Conservation (phyloP, 2,888 invertebrate species). For the Andricus curvator region DNA sequence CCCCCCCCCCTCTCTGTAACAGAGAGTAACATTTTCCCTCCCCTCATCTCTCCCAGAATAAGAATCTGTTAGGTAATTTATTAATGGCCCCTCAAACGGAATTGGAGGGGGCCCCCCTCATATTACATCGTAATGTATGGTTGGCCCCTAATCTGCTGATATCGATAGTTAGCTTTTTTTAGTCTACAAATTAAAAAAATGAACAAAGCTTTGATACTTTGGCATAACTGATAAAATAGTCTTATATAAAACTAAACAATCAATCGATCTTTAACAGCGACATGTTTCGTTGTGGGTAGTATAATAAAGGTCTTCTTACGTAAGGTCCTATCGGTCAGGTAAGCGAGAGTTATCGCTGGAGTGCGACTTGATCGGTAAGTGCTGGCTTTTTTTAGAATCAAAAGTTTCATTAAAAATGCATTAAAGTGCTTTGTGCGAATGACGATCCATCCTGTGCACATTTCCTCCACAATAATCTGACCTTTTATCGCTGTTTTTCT, state of each 20-base stretch:
- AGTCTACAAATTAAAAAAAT: too few species aligned
- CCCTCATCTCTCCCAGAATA: too few species aligned
- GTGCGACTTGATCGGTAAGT: constrained; percentile 1
- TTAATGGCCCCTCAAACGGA: too few species aligned
- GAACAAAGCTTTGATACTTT: background rate
- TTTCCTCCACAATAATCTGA: background rate
- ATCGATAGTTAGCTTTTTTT: too few species aligned
- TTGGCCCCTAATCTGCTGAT: too few species aligned
- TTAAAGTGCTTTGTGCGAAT: background rate
- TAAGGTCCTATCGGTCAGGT: constrained; percentile 8
- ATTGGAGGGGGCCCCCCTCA: too few species aligned
- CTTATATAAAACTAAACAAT: background rate
- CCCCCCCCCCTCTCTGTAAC: too few species aligned
- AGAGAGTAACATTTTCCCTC: too few species aligned
- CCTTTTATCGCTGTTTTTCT: background rate
- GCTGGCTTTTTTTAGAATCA: background rate
- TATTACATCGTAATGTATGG: too few species aligned
- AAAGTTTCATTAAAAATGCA: background rate
- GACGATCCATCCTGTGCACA: background rate
- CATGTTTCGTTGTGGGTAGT: background rate
- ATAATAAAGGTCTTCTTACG: constrained; percentile 9
- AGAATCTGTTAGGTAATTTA: too few species aligned
- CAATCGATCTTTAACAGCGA: background rate
- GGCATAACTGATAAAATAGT: background rate
- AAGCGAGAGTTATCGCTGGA: constrained; percentile 12